A percentile compares a stretch with the other conserved stretches of the same genome.
Conservation (phyloP, 1,140 invertebrate species). For the Charaxes varanes region DNA sequence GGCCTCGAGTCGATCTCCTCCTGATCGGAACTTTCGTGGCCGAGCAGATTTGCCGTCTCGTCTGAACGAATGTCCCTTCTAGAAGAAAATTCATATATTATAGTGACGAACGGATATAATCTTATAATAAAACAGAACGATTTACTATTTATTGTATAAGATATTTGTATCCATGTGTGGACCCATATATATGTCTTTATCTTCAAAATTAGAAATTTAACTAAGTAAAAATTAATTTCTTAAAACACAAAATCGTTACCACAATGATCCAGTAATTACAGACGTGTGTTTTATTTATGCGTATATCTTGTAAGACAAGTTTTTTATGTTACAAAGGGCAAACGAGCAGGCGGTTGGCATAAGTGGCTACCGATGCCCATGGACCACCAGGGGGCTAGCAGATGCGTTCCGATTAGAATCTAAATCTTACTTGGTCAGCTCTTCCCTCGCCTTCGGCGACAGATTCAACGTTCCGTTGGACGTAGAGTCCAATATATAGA, state of each 20-base stretch:
- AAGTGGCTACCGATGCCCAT: too few relatives aligned
- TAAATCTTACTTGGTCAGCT: constrained; percentile 41
- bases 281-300: too few relatives aligned
- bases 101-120: background rate
- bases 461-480: constrained; percentile 86
- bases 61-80: constrained; percentile 27
- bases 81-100: constrained; percentile 12
- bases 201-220: too few relatives aligned
- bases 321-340: too few relatives aligned
- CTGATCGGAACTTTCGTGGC: constrained; percentile 44
- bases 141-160: too few relatives aligned
- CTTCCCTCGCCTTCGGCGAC: constrained; percentile 79
- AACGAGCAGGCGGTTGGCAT: too few relatives aligned
- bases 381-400: background rate
- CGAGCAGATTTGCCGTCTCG: constrained; percentile 54
- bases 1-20: constrained; percentile 40
- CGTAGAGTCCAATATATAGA: constrained; percentile 84
- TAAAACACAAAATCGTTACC: too few relatives aligned
- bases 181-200: too few relatives aligned
- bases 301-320: too few relatives aligned
- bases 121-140: constrained; percentile 5
- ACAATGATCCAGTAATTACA: too few relatives aligned
- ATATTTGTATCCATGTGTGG: too few relatives aligned
- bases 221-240: too few relatives aligned
- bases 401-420: constrained; percentile 1